Evolutionary conservation across 2,888 invertebrate genomes (phyloP), one percentile per base, ranked within the genome.

Genomic region (Andricus quercusramuli): DNA sequence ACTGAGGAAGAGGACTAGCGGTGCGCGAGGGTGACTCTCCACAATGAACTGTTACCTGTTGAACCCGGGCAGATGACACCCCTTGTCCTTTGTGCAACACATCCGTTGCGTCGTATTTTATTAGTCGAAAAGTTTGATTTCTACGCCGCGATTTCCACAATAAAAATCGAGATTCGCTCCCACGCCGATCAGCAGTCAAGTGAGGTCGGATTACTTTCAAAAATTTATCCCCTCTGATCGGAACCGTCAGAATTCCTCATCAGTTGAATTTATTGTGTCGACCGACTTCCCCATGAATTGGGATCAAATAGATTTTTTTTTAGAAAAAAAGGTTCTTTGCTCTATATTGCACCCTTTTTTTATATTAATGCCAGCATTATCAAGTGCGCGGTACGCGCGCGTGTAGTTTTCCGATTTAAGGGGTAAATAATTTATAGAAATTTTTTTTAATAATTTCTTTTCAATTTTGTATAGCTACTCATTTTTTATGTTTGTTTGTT

Each of bases 181-280:
- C 92, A 92, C 92, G 92, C 92, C 88, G 92, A 92, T 92, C 92
- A 92, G 88, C 90, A 91, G 90, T 90, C 90, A 88, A 91, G 89
- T 88, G 90, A 90, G 87, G 86, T 84, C 88, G 88, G 92, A 91
- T 92, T 91, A 91, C 90, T 90, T 89, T 88, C 88, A 91, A 90
- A 91, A 90, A 91, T 91, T 90, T 89, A 87, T 85, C 84, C 86
- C 83, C 81, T 78, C 83, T 80, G 83, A 85, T 85, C 83, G 83
- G 81, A 84, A 66, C 77, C 80, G 77, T 80, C 56, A 78, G 81
- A 85, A 83, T 83, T 80, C 83, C 67, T n/a, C 51, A 74, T 74
- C 74, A 32, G n/a, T 37, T 74, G 74, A 56, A 56, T 74, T 32
- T n/a, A 56, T 74, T 70, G 70, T 74, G 20, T 29, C 20, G 56